Conservation (phyloP, 2,797 vertebrate genomes). For the Arctocebus calabarensis region DNA sequence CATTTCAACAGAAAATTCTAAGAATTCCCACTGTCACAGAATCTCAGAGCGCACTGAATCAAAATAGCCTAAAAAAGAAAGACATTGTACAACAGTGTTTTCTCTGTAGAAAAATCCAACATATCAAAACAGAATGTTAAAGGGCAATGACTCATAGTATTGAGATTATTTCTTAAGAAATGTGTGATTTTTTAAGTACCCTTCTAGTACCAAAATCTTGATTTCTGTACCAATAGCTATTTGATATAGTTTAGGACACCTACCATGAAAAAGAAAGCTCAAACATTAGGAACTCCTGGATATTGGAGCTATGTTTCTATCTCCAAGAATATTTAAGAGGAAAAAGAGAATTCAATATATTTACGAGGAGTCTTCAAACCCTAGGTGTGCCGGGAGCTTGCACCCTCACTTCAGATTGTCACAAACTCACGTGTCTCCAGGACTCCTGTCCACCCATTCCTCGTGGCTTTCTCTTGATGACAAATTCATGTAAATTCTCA, state of each 20-base stretch:
- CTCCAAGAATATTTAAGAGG: neutral
- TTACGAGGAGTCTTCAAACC: neutral
- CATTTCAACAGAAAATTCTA: constrained; percentile 33
- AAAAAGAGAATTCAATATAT: neutral
- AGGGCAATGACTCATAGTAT: constrained; percentile 56
- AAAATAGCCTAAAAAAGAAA: constrained; percentile 51
- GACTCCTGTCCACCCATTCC: neutral
- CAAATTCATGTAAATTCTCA: neutral
- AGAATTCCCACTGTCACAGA: constrained; percentile 24
- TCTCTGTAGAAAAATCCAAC: constrained; percentile 59
- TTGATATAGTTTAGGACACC: constrained; percentile 4
- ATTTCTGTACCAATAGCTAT: constrained; percentile 54
- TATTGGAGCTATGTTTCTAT: neutral
- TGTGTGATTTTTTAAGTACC: constrained; percentile 56
- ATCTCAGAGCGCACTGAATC: constrained; percentile 24
- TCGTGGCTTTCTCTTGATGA: neutral
- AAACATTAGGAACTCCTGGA: neutral
- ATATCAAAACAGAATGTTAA: constrained; percentile 49
- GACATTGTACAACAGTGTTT: neutral
- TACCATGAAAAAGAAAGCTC: constrained; percentile 38
- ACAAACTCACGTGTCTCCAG: neutral
- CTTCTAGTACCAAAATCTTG: constrained; percentile 22
- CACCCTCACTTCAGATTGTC: neutral
- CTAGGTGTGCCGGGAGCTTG: neutral
- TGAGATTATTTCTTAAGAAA: constrained; percentile 52